phyloP scores from a whole-genome alignment of 2,888 invertebrate genomes.

The Ophion costatus region DNA sequence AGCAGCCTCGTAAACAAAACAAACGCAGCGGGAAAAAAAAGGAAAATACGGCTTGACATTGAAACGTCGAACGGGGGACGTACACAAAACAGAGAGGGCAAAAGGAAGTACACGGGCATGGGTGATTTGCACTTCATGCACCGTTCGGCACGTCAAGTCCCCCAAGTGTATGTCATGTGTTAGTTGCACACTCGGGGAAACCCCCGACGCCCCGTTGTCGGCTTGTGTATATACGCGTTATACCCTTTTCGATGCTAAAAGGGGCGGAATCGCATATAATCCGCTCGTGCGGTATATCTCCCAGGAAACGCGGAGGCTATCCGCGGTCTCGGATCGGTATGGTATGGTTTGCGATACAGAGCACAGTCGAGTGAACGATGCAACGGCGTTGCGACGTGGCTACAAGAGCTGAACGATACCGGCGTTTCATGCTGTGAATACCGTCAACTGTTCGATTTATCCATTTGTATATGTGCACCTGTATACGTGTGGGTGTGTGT shows the following conservation, averaged over 20 bases:
- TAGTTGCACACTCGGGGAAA: constrained; percentile 51
- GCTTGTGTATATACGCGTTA: neutral
- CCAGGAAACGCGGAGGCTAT: constrained; percentile 56
- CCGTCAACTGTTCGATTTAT: constrained; percentile 48
- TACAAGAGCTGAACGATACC: constrained; percentile 40
- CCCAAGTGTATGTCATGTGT: constrained; percentile 55
- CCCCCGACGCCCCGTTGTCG: constrained; percentile 44
- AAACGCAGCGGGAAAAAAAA: neutral
- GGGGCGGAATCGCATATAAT: constrained; percentile 54
- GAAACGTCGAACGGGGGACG: constrained; percentile 45
- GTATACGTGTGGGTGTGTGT: constrained; percentile 5
- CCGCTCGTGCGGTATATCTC: constrained; percentile 40
- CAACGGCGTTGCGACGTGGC: constrained; percentile 42
- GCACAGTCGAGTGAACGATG: constrained; percentile 37
- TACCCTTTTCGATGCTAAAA: neutral
- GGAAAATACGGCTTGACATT: constrained; percentile 13
- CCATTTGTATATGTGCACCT: neutral
- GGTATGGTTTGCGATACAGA: constrained; percentile 33
- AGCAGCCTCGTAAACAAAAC: constrained; percentile 39
- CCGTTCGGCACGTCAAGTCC: constrained; percentile 57
- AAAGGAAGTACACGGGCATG: constrained; percentile 46
- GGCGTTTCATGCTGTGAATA: constrained; percentile 53
- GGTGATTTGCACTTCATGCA: constrained; percentile 62
- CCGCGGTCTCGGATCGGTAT: constrained; percentile 52
- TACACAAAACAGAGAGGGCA: constrained; percentile 19